A percentile compares a stretch with the other conserved stretches of the same genome.
phyloP scores from a whole-genome alignment of 2,888 invertebrate genomes.

The Caenorhabditis japonica region DNA sequence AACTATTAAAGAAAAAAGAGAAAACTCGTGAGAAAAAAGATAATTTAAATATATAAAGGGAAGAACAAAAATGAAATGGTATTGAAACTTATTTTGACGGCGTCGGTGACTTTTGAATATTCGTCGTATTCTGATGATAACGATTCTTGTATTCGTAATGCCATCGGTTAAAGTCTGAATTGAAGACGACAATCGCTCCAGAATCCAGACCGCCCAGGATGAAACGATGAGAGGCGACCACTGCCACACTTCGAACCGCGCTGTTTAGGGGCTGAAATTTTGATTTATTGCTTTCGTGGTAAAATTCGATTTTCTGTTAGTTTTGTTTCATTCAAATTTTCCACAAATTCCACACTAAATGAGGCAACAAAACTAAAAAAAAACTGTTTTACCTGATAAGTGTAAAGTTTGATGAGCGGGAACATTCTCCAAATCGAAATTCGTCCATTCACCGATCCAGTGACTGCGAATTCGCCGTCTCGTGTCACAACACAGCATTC shows the following conservation, averaged over 20 bases:
- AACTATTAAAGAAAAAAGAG: not conserved
- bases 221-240: constrained; percentile 98
- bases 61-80: not conserved
- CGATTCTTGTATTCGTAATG: constrained; percentile 77
- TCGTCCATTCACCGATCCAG: constrained; percentile 95
- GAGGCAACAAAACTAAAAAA: not conserved
- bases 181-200: constrained; percentile 97
- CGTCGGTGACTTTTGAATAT: not conserved
- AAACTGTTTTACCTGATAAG: constrained; percentile 85
- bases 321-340: not conserved
- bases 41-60: too few relatives aligned
- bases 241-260: constrained; percentile 84
- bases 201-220: constrained; percentile 95
- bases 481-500: constrained; percentile 59
- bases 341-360: not conserved
- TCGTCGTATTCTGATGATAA: constrained; percentile 54
- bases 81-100: constrained; percentile 20
- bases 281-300: not conserved
- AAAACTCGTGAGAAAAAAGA: not conserved
- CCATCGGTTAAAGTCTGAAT: constrained; percentile 94
- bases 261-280: constrained; percentile 68
- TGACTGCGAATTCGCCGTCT: constrained; percentile 96
- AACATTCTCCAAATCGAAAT: constrained; percentile 98
- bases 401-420: constrained; percentile 95
- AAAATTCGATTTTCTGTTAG: not conserved